phyloP scores from a whole-genome alignment of 2,113 vertebrate genomes.

The Pyrgilauda ruficollis region DNA sequence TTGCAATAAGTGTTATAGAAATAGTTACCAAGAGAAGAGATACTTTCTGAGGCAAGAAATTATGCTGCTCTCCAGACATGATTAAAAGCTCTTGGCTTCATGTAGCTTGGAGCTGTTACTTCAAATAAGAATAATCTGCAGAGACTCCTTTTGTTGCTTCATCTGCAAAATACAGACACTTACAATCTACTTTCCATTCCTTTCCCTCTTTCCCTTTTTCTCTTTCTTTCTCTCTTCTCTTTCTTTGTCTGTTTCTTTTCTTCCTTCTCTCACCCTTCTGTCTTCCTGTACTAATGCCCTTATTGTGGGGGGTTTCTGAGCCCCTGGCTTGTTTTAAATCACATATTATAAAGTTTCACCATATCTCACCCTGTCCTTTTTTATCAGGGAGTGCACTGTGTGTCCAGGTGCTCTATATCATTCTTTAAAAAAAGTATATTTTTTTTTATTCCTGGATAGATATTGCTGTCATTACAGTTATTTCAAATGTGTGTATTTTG shows the following conservation, averaged over 20 bases:
- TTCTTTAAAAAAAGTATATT: fast-evolving
- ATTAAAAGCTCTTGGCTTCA: background rate
- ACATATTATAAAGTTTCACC: background rate
- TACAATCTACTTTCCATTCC: background rate
- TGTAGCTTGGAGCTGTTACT: background rate
- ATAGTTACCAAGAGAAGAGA: background rate
- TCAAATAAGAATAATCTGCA: background rate
- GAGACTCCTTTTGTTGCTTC: background rate
- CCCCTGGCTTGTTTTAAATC: background rate
- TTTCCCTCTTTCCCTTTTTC: background rate
- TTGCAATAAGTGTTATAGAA: background rate
- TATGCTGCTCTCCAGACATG: background rate
- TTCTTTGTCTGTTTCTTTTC: background rate
- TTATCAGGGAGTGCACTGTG: background rate
- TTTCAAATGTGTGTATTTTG: background rate
- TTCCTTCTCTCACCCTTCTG: background rate
- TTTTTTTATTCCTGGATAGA: background rate
- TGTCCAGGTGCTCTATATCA: background rate
- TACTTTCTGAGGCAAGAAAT: background rate
- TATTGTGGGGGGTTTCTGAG: background rate
- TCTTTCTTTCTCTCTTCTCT: background rate
- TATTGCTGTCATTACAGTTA: background rate
- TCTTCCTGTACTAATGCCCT: too few relatives aligned
- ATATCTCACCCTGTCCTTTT: background rate
- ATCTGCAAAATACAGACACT: background rate